Percentiles rank a stretch among this genome's conserved stretches.
These are phyloP conservation scores for Phthorimaea operculella DNA, from an alignment of 1,140 invertebrate genomes.

Conservation along the genomic window DNA sequence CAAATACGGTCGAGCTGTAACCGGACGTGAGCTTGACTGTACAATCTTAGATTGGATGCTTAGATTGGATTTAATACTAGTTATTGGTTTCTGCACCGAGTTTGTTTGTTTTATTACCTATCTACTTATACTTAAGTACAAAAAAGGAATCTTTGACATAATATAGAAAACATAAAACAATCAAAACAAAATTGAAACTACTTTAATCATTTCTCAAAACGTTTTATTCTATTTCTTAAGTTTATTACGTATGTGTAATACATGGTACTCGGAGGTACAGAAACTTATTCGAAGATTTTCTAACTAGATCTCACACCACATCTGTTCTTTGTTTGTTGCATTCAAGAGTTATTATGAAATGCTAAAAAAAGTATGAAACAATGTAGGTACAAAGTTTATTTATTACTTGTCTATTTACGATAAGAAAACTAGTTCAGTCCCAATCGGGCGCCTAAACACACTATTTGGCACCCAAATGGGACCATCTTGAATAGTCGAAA, in stretches of 20 bases:
- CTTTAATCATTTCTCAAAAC: background rate
- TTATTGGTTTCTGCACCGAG: too few relatives aligned
- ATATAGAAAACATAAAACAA: background rate
- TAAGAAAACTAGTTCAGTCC: background rate
- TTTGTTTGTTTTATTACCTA: too few relatives aligned
- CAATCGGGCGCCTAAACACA: background rate
- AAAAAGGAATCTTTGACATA: background rate
- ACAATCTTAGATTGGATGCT: too few relatives aligned
- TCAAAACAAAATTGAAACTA: background rate
- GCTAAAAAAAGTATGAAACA: background rate
- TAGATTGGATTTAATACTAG: too few relatives aligned
- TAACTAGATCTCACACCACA: background rate
- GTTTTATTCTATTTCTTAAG: background rate
- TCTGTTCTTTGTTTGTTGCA: background rate
- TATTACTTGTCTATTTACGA: background rate
- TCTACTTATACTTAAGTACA: background rate
- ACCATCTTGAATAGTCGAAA: too few relatives aligned
- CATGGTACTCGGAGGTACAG: background rate
- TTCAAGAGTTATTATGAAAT: background rate
- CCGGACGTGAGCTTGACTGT: too few relatives aligned
- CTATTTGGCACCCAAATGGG: too few relatives aligned
- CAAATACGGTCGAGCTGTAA: too few relatives aligned
- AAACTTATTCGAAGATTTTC: background rate
- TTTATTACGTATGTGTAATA: constrained; percentile 1
- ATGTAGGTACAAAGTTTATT: background rate